phyloP scores from a whole-genome alignment of 2,113 vertebrate genomes.

The Caloenas nicobarica region DNA sequence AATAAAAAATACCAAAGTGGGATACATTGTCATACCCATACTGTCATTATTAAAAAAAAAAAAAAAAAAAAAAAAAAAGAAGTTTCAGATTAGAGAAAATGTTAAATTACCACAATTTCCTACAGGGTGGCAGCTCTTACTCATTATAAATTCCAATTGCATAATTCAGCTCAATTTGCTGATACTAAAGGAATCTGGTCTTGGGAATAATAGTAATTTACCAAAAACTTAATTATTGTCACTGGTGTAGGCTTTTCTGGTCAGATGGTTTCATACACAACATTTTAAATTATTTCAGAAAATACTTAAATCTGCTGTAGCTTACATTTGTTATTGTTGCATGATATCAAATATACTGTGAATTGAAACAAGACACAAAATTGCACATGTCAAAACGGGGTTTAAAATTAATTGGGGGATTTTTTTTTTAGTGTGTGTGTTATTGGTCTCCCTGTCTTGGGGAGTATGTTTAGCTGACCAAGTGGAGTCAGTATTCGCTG shows the following conservation, averaged over 20 bases:
- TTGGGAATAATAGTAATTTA: not conserved
- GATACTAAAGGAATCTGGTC: not conserved
- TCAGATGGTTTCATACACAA: not conserved
- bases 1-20: not conserved
- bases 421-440: not conserved
- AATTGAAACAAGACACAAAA: not conserved
- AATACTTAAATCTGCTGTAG: not conserved
- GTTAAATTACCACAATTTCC: not conserved
- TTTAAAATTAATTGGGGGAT: not conserved
- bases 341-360: not conserved
- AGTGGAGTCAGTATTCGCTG: not conserved
- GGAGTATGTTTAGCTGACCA: not conserved
- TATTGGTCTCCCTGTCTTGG: not conserved
- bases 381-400: fast-evolving
- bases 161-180: not conserved
- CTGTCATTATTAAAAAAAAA: not conserved
- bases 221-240: not conserved
- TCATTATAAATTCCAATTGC: not conserved
- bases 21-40: not conserved
- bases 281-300: not conserved
- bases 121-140: not conserved
- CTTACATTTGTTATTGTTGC: not conserved
- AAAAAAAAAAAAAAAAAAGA: not conserved
- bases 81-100: not conserved
- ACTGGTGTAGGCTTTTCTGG: not conserved